Conservation (phyloP, 2,888 invertebrate genomes). For the Ophion costatus region DNA sequence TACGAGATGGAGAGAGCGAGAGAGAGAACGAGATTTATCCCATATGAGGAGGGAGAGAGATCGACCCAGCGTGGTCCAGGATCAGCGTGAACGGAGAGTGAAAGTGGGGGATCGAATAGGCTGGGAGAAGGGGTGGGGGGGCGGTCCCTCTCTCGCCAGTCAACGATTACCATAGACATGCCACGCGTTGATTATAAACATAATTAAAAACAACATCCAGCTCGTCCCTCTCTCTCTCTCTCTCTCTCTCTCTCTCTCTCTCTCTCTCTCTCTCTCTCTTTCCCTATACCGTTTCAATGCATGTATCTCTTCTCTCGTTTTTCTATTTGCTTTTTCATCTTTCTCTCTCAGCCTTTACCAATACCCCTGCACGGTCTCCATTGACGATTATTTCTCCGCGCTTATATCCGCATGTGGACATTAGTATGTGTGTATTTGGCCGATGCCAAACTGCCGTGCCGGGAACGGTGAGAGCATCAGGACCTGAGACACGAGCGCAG, state of each 20-base stretch:
- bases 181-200: slow-evolving; percentile 82
- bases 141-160: slow-evolving; percentile 49
- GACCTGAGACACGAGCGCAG: slow-evolving; percentile 72
- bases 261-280: slow-evolving; percentile 67
- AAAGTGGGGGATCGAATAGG: slow-evolving; percentile 69
- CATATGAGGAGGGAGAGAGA: slow-evolving; percentile 15
- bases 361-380: not conserved
- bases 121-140: slow-evolving; percentile 45
- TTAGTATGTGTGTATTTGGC: slow-evolving; percentile 49
- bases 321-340: slow-evolving; percentile 34
- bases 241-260: slow-evolving; percentile 62
- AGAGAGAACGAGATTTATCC: not conserved
- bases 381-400: slow-evolving; percentile 24
- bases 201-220: slow-evolving; percentile 82
- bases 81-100: slow-evolving; percentile 33
- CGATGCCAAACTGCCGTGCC: slow-evolving; percentile 58
- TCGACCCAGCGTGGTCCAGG: slow-evolving; percentile 26
- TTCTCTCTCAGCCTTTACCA: slow-evolving; percentile 19
- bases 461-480: slow-evolving; percentile 42
- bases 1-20: slow-evolving; percentile 3
- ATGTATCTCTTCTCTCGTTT: slow-evolving; percentile 72
- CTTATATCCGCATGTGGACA: slow-evolving; percentile 8
- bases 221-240: slow-evolving; percentile 68
- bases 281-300: slow-evolving; percentile 75
- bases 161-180: slow-evolving; percentile 81